A percentile compares a stretch with the other conserved stretches of the same genome.
phyloP scores from a whole-genome alignment of 2,113 vertebrate species.

The Parotia lawesii region DNA sequence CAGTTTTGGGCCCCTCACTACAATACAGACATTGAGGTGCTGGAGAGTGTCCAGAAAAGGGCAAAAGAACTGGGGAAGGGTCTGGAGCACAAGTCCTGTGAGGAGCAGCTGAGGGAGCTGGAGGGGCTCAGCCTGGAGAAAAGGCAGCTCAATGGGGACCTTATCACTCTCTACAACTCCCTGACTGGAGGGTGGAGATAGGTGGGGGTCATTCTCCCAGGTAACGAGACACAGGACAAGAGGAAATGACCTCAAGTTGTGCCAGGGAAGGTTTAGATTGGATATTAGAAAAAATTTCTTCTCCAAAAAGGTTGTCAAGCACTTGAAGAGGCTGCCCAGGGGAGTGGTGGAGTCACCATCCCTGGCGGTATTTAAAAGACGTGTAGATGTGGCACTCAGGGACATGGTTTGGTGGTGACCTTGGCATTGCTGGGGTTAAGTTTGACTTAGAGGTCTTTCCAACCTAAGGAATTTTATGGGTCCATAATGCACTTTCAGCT shows the following conservation, averaged over 20 bases:
- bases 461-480: neutral
- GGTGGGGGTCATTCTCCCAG: neutral
- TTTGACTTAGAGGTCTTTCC: neutral
- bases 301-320: neutral
- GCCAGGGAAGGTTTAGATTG: neutral
- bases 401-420: neutral
- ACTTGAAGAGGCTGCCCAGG: neutral
- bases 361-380: neutral
- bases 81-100: neutral
- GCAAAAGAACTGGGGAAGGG: neutral
- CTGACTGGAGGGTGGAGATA: neutral
- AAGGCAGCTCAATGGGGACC: neutral
- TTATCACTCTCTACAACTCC: neutral
- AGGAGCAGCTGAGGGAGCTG: neutral
- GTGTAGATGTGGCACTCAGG: neutral
- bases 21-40: neutral
- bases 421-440: neutral
- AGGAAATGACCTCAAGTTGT: neutral
- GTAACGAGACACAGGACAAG: neutral
- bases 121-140: neutral
- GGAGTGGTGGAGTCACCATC: neutral
- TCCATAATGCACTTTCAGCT: neutral
- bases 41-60: neutral
- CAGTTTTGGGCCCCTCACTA: neutral
- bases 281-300: neutral